Percentiles rank a stretch among this genome's conserved stretches.
Conservation (phyloP, 2,797 vertebrate species). For the Manis crassicaudata region DNA sequence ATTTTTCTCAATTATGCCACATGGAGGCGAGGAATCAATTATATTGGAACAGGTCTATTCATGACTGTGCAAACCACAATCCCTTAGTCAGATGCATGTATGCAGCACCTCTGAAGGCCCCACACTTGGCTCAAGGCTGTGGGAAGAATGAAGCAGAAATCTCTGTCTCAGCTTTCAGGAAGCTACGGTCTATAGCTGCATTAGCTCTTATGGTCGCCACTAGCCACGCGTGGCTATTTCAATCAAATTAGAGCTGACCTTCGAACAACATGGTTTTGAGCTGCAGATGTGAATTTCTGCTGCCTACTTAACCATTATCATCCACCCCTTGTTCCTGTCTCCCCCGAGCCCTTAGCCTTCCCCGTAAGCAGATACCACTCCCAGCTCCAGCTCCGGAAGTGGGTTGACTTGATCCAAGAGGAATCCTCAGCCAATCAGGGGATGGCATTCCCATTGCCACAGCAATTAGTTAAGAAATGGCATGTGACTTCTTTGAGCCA, state of each 20-base stretch:
- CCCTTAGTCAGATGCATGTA: neutral
- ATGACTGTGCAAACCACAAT: neutral
- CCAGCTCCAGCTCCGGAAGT: neutral
- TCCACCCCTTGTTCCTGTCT: neutral
- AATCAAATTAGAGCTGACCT: neutral
- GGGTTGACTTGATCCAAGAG: neutral
- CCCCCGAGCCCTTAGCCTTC: neutral
- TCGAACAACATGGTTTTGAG: neutral
- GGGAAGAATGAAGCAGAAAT: neutral
- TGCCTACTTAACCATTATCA: neutral
- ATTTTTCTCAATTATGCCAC: neutral
- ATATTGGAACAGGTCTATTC: neutral
- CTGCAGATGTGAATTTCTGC: too few species aligned
- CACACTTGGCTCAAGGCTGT: neutral
- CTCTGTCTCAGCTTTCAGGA: neutral
- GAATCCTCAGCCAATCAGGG: neutral
- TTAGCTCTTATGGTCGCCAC: neutral
- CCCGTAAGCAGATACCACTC: too few species aligned
- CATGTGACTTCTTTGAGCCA: neutral
- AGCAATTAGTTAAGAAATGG: neutral
- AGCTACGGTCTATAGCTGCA: neutral
- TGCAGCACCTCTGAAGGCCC: neutral
- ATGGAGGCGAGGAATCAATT: neutral
- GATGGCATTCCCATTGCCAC: neutral
- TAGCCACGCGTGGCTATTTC: neutral